These are phyloP conservation scores for Lasioglossum figueresi DNA, from an alignment of 2,888 invertebrate genomes.

Conservation along the genomic window DNA sequence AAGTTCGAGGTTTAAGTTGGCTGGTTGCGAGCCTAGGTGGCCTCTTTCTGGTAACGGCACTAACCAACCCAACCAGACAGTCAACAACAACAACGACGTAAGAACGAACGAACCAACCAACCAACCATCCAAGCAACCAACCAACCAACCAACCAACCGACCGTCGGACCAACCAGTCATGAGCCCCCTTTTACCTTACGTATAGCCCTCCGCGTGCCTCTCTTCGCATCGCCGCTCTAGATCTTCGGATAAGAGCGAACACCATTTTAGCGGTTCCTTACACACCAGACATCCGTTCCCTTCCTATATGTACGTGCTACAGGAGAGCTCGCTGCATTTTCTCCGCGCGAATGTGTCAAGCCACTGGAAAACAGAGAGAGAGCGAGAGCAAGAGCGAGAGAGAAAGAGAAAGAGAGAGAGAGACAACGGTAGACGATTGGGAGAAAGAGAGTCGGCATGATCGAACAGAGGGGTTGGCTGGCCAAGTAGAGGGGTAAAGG, in stretches of 20 bases:
- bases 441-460: conserved; percentile 29
- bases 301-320: conserved; percentile 71
- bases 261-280: conserved; percentile 85
- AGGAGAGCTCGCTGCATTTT: conserved; percentile 70
- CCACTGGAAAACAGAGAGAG: conserved; percentile 41
- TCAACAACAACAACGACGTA: conserved; percentile 59
- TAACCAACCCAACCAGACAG: conserved; percentile 74
- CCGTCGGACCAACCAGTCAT: conserved; percentile 74
- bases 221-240: conserved; percentile 84
- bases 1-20: conserved; percentile 76
- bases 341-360: conserved; percentile 69
- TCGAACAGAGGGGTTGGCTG: not conserved
- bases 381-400: conserved; percentile 10
- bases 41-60: conserved; percentile 82
- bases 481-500: conserved; percentile 28
- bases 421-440: not conserved
- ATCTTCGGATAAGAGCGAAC: conserved; percentile 84
- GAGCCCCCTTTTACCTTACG: conserved; percentile 80
- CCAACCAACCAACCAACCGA: conserved; percentile 50
- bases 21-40: conserved; percentile 79
- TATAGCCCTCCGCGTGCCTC: conserved; percentile 82
- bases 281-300: conserved; percentile 84
- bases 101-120: conserved; percentile 43
- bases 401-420: not conserved
- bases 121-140: conserved; percentile 53